Base-by-base conservation (phyloP, 1,140 invertebrate species). In the Magallana gigas region DNA sequence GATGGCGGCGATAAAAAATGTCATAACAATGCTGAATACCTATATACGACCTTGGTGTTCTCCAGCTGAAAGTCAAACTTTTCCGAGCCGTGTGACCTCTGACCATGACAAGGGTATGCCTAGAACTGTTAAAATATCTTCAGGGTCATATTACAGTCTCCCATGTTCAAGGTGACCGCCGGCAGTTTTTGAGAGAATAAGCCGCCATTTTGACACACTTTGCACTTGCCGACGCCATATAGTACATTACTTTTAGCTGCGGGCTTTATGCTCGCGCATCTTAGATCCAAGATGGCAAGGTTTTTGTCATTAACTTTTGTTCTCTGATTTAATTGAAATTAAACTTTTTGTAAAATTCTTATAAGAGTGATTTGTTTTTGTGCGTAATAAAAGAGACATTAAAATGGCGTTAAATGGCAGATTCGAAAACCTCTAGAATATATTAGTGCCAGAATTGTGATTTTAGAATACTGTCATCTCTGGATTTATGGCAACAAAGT, bases 281-380 rank as follows among this genome's bases (percentile, higher is more conserved):
- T 12, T 1, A 76, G 23, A 76, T 76, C 23, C 12, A 12, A 4
- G 23, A 36, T 14, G 29, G 23, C 23, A 29, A 29, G 18, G 1
- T 76, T 76, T 48, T 76, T 29, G 23, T 12, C 23, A 36, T 76
- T 76, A 76, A 76, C 18, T 12, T 8, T 36, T 76, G 68, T 76
- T 36, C 11, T 76, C 68, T 76, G 29, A 76, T 76, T 76, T 76
- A 76, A 76, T 76, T 76, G 68, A 29, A 76, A 76, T 76, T 76
- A 76, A 76, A 76, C 68, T 76, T 76, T 76, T 36, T 76, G 68
- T 23, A 29, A 29, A 76, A 76, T 29, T 76, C 12, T 76, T 18
- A 9, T 8, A 12, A 23, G 68, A 29, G 11, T 12, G 12, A 76
- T 76, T 36, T 29, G 6, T 36, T 76, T 76, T 76, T 29, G 23